phyloP scores from a whole-genome alignment of 1,140 invertebrate genomes.

The Phenacoccus solenopsis region DNA sequence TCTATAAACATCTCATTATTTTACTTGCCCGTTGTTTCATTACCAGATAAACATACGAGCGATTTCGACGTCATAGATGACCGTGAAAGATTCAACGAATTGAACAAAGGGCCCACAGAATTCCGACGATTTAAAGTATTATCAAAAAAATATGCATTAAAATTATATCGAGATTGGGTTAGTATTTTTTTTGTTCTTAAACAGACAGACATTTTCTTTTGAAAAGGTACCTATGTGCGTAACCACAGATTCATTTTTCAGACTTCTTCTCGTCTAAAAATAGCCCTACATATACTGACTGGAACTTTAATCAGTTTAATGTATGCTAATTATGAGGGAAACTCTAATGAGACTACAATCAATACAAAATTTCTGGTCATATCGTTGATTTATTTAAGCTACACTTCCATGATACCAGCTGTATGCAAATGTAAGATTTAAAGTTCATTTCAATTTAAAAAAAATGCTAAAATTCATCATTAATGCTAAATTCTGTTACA shows the following conservation, averaged over 20 bases:
- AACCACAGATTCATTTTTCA: conserved; percentile 32
- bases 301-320: conserved; percentile 51
- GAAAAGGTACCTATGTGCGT: too few species aligned
- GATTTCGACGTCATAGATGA: not conserved
- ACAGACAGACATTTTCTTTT: too few species aligned
- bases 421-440: conserved; percentile 52
- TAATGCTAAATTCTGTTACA: conserved; percentile 31
- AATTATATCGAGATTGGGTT: conserved; percentile 53
- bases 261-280: conserved; percentile 54
- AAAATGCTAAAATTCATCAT: too few species aligned
- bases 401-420: conserved; percentile 63
- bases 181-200: conserved; percentile 13
- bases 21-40: too few species aligned
- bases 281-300: conserved; percentile 47
- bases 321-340: conserved; percentile 45
- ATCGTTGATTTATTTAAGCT: conserved; percentile 48
- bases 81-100: not conserved
- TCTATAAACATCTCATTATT: too few species aligned
- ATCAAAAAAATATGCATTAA: conserved; percentile 42
- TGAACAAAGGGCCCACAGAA: conserved; percentile 30
- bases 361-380: conserved; percentile 54
- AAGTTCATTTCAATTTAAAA: not conserved
- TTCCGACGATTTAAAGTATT: conserved; percentile 43
- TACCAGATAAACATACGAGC: not conserved
- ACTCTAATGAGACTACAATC: conserved; percentile 52